phyloP scores from a whole-genome alignment of 2,113 vertebrate species.

The Larimichthys crocea region DNA sequence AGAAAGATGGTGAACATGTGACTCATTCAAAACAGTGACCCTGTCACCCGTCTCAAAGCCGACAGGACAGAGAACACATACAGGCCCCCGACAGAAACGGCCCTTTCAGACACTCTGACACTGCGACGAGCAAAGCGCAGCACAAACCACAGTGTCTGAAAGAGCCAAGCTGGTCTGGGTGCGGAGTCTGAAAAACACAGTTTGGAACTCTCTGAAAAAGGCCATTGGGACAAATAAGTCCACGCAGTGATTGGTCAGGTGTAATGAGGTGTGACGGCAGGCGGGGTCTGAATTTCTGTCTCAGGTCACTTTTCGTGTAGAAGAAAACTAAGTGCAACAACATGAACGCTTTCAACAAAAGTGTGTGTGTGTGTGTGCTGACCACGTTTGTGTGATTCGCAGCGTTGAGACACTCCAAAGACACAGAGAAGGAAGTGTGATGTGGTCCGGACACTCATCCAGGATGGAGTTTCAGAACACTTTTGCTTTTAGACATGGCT shows the following conservation, averaged over 20 bases:
- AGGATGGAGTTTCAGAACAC: neutral
- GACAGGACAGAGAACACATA: neutral
- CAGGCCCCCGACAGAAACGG: no score
- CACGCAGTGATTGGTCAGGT: neutral
- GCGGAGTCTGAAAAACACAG: no score
- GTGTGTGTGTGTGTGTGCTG: neutral
- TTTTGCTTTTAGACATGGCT: neutral
- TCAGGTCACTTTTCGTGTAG: neutral
- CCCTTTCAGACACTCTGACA: no score
- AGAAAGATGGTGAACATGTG: neutral
- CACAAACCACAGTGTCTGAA: no score
- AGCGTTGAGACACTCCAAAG: neutral
- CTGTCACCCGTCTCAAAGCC: neutral
- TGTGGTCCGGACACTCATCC: neutral
- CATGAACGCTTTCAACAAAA: neutral
- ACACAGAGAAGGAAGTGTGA: neutral
- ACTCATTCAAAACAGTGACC: neutral
- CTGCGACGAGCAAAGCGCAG: no score
- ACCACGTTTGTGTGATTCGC: neutral
- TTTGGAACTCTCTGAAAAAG: no score
- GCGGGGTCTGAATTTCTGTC: neutral
- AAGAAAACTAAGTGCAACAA: neutral
- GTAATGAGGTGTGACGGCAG: neutral
- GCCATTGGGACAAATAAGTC: neutral
- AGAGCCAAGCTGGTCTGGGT: no score